Percentiles rank a stretch among this genome's conserved stretches.
These are phyloP conservation scores for Micromesistius poutassou DNA, from an alignment of 2,797 vertebrate genomes.

Conservation along the genomic window DNA sequence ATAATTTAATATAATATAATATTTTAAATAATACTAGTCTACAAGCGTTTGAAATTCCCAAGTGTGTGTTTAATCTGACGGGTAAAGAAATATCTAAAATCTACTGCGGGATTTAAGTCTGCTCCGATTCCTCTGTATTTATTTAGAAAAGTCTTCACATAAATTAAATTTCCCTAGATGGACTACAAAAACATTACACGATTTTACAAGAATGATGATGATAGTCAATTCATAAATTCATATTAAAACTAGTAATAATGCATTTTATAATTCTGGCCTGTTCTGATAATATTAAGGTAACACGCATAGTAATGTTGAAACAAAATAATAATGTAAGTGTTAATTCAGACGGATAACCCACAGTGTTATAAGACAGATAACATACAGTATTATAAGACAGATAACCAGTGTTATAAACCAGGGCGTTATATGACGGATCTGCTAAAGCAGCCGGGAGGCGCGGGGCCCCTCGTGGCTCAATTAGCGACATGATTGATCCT, in stretches of 20 bases:
- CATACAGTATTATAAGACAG: constrained; percentile 80
- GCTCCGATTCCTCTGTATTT: not conserved
- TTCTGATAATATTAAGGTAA: not conserved
- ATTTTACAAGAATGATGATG: not conserved
- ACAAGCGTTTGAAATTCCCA: not conserved
- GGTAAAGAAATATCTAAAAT: not conserved
- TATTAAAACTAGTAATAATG: not conserved
- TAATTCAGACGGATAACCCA: constrained; percentile 32
- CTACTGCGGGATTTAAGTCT: not conserved
- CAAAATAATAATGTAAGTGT: not conserved
- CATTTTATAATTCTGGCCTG: not conserved
- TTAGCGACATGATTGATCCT: constrained; percentile 99
- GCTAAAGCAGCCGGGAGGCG: constrained; percentile 39
- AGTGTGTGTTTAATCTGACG: not conserved
- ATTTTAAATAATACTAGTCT: not conserved
- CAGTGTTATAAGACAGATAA: constrained; percentile 84
- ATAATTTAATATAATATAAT: not conserved
- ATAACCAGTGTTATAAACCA: constrained; percentile 63
- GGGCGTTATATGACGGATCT: constrained; percentile 82
- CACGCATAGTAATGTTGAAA: not conserved
- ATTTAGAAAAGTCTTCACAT: not conserved
- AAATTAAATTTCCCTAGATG: not conserved
- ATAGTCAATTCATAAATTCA: not conserved
- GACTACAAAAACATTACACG: not conserved
- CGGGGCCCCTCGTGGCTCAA: constrained; percentile 97